Percentiles rank a stretch among this genome's conserved stretches.
Evolutionary conservation across 2,113 vertebrate species (phyloP).

Genomic region (Phalacrocorax brasilianus): DNA sequence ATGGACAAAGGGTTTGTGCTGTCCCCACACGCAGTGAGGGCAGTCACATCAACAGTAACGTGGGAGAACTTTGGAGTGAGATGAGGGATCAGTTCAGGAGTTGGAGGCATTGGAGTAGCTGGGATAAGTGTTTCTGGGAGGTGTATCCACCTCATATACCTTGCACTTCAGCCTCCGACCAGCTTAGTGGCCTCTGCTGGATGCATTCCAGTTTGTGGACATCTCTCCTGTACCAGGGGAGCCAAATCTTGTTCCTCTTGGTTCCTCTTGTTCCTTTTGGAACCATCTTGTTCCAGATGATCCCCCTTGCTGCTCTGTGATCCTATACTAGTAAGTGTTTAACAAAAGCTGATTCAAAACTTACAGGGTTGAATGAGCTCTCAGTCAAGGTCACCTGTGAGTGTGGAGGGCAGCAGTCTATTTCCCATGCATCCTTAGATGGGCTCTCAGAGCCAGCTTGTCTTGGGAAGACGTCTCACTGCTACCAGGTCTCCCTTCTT

Average conservation of each 20-base stretch:
- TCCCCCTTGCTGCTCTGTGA: background rate
- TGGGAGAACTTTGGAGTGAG: background rate
- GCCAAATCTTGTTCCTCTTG: background rate
- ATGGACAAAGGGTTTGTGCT: background rate
- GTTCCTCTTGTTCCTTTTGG: background rate
- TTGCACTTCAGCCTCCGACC: background rate
- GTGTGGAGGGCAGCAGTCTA: background rate
- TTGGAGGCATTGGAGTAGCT: background rate
- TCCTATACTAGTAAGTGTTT: background rate
- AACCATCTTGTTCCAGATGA: background rate
- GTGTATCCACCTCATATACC: background rate
- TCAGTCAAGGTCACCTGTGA: background rate
- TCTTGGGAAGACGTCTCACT: background rate
- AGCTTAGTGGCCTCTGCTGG: background rate
- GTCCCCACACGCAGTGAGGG: background rate
- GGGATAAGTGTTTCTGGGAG: background rate
- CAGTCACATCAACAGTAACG: background rate
- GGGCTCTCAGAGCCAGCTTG: background rate
- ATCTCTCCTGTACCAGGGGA: background rate
- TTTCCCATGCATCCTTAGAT: background rate
- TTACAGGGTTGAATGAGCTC: background rate
- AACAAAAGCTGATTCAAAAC: background rate
- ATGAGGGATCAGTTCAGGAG: rapidly evolving
- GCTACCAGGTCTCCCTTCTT: background rate
- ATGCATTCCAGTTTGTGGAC: background rate